Conservation (phyloP, 2,888 invertebrate genomes). For the Subacronicta megacephala region DNA sequence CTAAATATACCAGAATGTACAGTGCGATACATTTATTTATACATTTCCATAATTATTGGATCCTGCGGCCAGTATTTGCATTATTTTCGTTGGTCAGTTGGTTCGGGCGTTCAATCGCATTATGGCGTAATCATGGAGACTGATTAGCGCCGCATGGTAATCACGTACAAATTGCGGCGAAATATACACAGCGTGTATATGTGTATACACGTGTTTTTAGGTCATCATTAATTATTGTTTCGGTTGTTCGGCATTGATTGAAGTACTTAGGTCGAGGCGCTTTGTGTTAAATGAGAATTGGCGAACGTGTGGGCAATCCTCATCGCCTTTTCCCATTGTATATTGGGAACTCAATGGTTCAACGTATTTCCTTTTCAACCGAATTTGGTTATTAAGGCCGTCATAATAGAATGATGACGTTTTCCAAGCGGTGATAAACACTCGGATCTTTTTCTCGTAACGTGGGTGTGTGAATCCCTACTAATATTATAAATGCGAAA, state of each 20-base stretch:
- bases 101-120: constrained; percentile 69
- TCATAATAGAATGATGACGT: too few species aligned
- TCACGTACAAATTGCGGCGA: constrained; percentile 64
- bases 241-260: not conserved
- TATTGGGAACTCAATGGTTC: too few species aligned
- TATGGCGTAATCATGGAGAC: constrained; percentile 80
- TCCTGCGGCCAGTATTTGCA: constrained; percentile 66
- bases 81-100: constrained; percentile 69
- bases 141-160: constrained; percentile 80
- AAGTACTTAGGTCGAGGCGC: constrained; percentile 1
- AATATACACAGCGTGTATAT: constrained; percentile 35
- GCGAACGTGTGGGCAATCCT: not conserved
- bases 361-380: too few species aligned
- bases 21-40: constrained; percentile 33
- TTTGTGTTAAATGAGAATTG: constrained; percentile 1
- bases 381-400: too few species aligned
- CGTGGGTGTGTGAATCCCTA: too few species aligned
- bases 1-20: constrained; percentile 16
- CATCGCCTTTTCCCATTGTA: not conserved
- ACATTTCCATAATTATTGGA: constrained; percentile 36
- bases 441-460: too few species aligned
- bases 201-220: constrained; percentile 28
- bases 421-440: too few species aligned
- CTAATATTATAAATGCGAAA: too few species aligned
- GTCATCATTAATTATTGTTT: constrained; percentile 16